Evolutionary conservation across 2,888 invertebrate species (phyloP).

Genomic region (Xanthia togata): DNA sequence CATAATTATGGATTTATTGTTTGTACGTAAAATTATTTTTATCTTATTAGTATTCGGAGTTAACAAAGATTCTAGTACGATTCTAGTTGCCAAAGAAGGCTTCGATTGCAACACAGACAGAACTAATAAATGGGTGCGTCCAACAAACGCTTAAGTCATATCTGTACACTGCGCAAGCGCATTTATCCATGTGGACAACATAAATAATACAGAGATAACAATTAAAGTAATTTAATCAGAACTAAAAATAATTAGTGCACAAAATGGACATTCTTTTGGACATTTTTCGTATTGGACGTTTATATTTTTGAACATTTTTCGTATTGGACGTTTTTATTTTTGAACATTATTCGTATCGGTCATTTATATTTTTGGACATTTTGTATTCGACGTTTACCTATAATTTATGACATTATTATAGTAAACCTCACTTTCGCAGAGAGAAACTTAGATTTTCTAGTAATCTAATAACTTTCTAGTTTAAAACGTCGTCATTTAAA

Average conservation of each 20-base stretch:
- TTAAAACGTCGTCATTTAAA: background rate
- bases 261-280: background rate
- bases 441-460: background rate
- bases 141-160: slow-evolving; percentile 23
- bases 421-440: background rate
- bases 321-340: too few relatives aligned
- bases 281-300: too few relatives aligned
- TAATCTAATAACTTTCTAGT: too few relatives aligned
- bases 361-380: too few relatives aligned
- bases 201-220: slow-evolving; percentile 19
- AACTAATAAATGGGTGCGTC: slow-evolving; percentile 38
- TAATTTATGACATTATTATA: too few relatives aligned
- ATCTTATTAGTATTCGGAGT: background rate
- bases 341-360: too few relatives aligned
- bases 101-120: background rate
- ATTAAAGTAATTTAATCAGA: slow-evolving; percentile 12
- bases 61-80: background rate
- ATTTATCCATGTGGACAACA: slow-evolving; percentile 13
- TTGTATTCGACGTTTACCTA: too few relatives aligned
- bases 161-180: background rate
- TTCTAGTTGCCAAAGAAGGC: background rate
- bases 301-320: too few relatives aligned
- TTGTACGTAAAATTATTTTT: background rate
- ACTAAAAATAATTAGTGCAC: background rate
- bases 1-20: background rate